Evolutionary conservation across 2,888 invertebrate genomes (phyloP).

Genomic region (Priocnemis perturbator): DNA sequence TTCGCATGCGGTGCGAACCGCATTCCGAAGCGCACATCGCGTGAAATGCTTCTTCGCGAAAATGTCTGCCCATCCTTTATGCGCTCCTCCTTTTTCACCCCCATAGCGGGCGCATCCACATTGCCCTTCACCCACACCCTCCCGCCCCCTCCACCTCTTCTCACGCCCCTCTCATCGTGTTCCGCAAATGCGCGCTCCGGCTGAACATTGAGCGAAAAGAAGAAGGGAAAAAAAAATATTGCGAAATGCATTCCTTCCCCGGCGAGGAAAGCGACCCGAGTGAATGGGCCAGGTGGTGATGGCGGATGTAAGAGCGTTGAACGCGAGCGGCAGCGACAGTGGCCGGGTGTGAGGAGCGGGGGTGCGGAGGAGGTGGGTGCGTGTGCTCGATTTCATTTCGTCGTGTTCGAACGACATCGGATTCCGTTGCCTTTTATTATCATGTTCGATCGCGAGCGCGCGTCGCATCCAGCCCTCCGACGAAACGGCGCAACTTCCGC

Average conservation of each 20-base stretch:
- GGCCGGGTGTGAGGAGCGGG: conserved; percentile 6
- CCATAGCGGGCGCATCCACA: neutral
- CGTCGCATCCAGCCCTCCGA: neutral
- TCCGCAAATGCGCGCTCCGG: conserved; percentile 11
- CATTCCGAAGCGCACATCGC: conserved; percentile 48
- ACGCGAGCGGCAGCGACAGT: neutral
- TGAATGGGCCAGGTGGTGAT: conserved; percentile 26
- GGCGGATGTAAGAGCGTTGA: conserved; percentile 21
- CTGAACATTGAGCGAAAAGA: conserved; percentile 13
- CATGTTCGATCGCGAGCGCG: conserved; percentile 23
- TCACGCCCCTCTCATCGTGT: neutral
- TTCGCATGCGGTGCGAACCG: conserved; percentile 50
- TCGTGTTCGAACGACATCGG: conserved; percentile 10
- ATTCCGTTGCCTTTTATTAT: conserved; percentile 37
- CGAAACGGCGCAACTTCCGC: too few relatives aligned
- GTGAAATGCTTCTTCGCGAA: conserved; percentile 58
- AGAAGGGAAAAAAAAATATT: conserved; percentile 28
- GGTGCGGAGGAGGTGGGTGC: conserved; percentile 7
- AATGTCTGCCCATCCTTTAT: conserved; percentile 55
- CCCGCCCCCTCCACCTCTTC: neutral
- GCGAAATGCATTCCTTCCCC: conserved; percentile 46
- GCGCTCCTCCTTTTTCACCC: conserved; percentile 43
- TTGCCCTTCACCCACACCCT: too few relatives aligned
- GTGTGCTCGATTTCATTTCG: conserved; percentile 31
- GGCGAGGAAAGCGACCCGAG: conserved; percentile 16